phyloP scores from a whole-genome alignment of 2,113 vertebrate genomes.

The Setophaga kirtlandii region DNA sequence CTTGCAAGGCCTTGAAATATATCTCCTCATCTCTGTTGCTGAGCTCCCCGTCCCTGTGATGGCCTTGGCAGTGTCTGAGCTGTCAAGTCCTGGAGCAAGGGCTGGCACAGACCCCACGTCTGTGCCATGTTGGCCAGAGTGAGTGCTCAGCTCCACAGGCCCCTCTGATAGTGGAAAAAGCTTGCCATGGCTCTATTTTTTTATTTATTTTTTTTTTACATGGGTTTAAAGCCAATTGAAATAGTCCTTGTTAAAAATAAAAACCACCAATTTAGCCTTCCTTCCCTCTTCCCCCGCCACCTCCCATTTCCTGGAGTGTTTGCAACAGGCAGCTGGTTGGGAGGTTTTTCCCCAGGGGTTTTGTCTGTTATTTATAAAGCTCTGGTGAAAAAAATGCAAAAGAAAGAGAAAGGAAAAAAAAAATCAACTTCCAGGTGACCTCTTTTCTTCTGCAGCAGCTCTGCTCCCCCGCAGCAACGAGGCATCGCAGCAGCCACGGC shows the following conservation, averaged over 20 bases:
- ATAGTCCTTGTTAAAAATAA: slow-evolving; percentile 55
- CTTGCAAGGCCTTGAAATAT: not conserved
- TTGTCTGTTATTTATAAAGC: slow-evolving; percentile 48
- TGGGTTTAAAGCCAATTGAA: slow-evolving; percentile 20
- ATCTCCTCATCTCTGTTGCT: not conserved
- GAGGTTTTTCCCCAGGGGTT: slow-evolving; percentile 24
- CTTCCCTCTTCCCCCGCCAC: not conserved
- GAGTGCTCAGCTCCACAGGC: fast-evolving
- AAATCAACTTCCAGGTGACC: slow-evolving; percentile 59
- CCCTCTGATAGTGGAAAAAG: not conserved
- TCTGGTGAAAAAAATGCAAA: slow-evolving; percentile 32
- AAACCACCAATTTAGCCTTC: slow-evolving; percentile 60
- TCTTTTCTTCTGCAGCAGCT: slow-evolving; percentile 6
- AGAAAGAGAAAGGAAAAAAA: not conserved
- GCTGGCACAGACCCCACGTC: not conserved
- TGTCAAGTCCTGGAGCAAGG: not conserved
- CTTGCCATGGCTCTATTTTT: not conserved
- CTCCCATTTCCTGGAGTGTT: slow-evolving; percentile 51
- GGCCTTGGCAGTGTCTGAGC: slow-evolving; percentile 39
- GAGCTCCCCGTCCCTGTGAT: not conserved
- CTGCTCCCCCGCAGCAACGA: not conserved
- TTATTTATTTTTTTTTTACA: not conserved
- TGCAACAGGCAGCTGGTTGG: slow-evolving; percentile 3
- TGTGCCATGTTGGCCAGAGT: fast-evolving
- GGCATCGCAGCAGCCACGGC: not conserved